phyloP scores from a whole-genome alignment of 2,797 vertebrate species.

The Squalus acanthias region DNA sequence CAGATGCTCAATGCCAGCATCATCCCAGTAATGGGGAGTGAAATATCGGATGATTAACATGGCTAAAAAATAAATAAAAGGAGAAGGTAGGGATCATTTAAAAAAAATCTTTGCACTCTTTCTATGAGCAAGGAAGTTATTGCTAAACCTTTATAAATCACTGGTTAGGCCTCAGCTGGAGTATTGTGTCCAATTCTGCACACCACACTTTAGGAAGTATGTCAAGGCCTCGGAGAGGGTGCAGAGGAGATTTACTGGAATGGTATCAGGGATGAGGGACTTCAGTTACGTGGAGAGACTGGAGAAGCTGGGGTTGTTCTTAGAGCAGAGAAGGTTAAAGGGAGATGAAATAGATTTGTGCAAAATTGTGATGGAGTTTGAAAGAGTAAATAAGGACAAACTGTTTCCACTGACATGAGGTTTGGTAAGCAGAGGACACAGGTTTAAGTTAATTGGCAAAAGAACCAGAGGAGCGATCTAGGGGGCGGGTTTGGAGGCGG shows the following conservation, averaged over 20 bases:
- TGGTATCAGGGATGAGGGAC: background rate
- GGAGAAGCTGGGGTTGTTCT: background rate
- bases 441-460: background rate
- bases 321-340: background rate
- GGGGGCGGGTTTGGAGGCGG: too few species aligned
- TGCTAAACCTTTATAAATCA: background rate
- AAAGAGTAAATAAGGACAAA: background rate
- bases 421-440: background rate
- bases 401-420: background rate
- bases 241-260: background rate
- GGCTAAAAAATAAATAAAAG: background rate
- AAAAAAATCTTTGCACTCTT: background rate
- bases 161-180: background rate
- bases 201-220: background rate
- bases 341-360: background rate
- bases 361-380: background rate
- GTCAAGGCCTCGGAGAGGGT: background rate
- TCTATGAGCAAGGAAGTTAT: background rate
- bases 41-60: too few species aligned
- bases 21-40: background rate
- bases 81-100: background rate
- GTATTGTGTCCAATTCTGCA: background rate
- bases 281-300: background rate
- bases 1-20: background rate
- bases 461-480: background rate